phyloP scores from a whole-genome alignment of 2,888 invertebrate genomes.

The Melanargia galathea region DNA sequence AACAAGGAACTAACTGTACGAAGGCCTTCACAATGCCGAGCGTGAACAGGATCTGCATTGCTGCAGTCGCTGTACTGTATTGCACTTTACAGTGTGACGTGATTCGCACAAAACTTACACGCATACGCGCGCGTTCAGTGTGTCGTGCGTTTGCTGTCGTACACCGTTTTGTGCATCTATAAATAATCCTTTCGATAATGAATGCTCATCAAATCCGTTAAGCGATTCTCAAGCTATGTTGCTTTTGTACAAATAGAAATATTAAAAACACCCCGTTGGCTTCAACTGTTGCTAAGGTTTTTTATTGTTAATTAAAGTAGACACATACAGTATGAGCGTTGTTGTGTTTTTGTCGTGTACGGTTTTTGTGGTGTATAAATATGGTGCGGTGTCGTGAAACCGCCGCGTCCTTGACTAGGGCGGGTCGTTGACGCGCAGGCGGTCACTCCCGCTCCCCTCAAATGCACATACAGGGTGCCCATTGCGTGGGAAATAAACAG shows the following conservation, averaged over 20 bases:
- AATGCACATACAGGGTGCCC: constrained; percentile 23
- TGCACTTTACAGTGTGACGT: too few relatives aligned
- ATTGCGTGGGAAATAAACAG: constrained; percentile 9
- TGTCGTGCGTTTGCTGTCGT: too few relatives aligned
- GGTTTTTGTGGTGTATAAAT: too few relatives aligned
- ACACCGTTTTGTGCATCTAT: too few relatives aligned
- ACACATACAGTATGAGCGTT: constrained; percentile 22
- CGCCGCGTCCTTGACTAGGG: constrained; percentile 67
- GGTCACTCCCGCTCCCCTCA: constrained; percentile 33
- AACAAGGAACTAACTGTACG: too few relatives aligned
- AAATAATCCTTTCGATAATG: background rate
- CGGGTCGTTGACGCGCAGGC: constrained; percentile 71
- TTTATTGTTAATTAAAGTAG: constrained; percentile 12
- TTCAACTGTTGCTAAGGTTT: constrained; percentile 9
- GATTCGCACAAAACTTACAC: too few relatives aligned
- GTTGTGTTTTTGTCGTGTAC: constrained; percentile 19
- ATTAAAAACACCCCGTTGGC: constrained; percentile 16
- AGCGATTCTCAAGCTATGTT: background rate
- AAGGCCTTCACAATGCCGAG: too few relatives aligned
- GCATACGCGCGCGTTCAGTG: too few relatives aligned
- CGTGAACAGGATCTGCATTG: too few relatives aligned
- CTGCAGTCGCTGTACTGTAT: too few relatives aligned
- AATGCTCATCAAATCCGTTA: background rate
- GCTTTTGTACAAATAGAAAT: background rate
- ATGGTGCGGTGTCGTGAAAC: constrained; percentile 39